Percentiles rank a stretch among this genome's conserved stretches.
Conservation (phyloP, 2,888 invertebrate genomes). For the Oscheius sp. region DNA sequence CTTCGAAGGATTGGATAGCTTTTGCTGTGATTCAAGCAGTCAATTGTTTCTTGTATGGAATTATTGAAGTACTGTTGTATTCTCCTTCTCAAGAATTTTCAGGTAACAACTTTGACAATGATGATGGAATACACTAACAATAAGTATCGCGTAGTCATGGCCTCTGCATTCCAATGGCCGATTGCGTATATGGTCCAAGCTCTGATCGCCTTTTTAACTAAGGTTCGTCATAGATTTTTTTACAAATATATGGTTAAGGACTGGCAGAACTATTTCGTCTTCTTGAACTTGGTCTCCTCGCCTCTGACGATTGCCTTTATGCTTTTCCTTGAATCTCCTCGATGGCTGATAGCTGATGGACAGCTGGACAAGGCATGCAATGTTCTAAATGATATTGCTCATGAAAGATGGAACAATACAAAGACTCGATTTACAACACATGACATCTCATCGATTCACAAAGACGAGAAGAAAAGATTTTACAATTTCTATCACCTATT, state of each 20-base stretch:
- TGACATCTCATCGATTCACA: conserved; percentile 52
- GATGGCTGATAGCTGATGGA: conserved; percentile 63
- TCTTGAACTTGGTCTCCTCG: conserved; percentile 61
- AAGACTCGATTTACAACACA: conserved; percentile 55
- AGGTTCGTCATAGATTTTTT: conserved; percentile 20
- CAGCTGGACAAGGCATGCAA: conserved; percentile 58
- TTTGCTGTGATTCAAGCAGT: conserved; percentile 56
- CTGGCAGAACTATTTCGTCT: conserved; percentile 67
- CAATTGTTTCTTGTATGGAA: conserved; percentile 66
- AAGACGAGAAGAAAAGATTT: conserved; percentile 46
- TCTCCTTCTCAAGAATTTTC: background rate
- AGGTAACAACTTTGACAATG: conserved; percentile 59
- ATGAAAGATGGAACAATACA: conserved; percentile 66
- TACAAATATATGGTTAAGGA: conserved; percentile 30
- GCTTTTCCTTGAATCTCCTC: conserved; percentile 62
- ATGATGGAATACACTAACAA: conserved; percentile 68
- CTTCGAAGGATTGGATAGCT: conserved; percentile 58
- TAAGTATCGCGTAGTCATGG: conserved; percentile 58
- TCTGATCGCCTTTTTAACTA: conserved; percentile 60
- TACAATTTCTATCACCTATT: conserved; percentile 65
- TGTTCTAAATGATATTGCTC: conserved; percentile 64
- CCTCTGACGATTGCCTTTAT: conserved; percentile 65
- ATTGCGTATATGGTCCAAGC: conserved; percentile 65
- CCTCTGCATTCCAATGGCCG: conserved; percentile 57
- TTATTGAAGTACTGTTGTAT: conserved; percentile 54